A percentile compares a stretch with the other conserved stretches of the same genome.
phyloP scores from a whole-genome alignment of 2,113 vertebrate genomes.

The Choloepus hoffmanni region DNA sequence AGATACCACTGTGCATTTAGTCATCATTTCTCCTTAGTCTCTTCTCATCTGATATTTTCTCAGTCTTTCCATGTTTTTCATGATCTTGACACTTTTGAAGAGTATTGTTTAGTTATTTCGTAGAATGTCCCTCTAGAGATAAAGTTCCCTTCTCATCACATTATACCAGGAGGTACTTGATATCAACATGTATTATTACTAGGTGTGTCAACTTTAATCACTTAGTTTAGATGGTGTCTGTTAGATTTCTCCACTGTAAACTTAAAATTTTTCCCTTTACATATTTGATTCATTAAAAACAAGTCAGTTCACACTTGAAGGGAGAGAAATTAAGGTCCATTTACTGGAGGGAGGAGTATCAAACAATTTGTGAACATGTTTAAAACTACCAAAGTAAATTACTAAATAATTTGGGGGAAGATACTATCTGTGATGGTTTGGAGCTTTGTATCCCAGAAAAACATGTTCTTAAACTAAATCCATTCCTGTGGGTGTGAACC shows the following conservation, averaged over 20 bases:
- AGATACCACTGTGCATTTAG: background rate
- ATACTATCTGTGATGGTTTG: background rate
- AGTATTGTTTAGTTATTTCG: background rate
- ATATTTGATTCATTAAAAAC: background rate
- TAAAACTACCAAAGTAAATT: background rate
- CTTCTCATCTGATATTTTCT: background rate
- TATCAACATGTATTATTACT: background rate
- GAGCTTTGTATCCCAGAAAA: too few relatives aligned
- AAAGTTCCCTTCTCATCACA: background rate
- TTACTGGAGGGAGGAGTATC: background rate
- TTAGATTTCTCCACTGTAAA: background rate
- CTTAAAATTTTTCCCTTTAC: background rate
- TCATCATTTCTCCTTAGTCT: too few relatives aligned
- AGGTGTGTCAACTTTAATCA: background rate
- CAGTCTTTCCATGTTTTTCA: background rate
- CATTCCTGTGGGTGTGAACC: too few relatives aligned
- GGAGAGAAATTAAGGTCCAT: background rate
- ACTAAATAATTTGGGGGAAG: background rate
- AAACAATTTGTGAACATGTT: slow-evolving; percentile 9
- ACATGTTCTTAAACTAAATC: too few relatives aligned
- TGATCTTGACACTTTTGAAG: background rate
- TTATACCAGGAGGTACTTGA: background rate
- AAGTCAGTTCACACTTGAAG: background rate
- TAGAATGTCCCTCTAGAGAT: background rate
- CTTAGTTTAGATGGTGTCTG: background rate